Percentiles rank a stretch among this genome's conserved stretches.
Evolutionary conservation across 2,113 vertebrate species (phyloP).

Genomic region (Bos javanicus): DNA sequence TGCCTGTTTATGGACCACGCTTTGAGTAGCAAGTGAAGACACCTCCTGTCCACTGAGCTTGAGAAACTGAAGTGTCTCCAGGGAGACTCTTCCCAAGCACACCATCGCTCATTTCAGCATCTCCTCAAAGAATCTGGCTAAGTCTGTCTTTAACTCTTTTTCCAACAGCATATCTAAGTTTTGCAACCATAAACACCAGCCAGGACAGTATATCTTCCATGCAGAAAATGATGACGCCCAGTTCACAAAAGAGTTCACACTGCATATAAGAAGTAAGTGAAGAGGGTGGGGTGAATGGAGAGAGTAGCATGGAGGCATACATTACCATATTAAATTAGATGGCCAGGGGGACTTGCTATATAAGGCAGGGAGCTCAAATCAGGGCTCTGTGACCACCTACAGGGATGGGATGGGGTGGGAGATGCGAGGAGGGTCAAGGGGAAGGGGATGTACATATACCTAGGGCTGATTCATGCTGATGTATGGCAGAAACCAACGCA

Average conservation of each 20-base stretch:
- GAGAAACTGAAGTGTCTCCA: background rate
- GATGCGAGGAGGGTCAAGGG: background rate
- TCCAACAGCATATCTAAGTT: constrained; percentile 83
- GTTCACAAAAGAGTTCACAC: constrained; percentile 81
- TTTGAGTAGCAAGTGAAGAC: background rate
- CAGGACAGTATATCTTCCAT: constrained; percentile 89
- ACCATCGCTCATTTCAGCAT: background rate
- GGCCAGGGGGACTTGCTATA: background rate
- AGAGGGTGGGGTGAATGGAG: background rate
- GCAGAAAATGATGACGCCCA: constrained; percentile 82
- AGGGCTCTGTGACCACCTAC: background rate
- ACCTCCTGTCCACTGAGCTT: background rate
- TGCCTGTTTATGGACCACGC: background rate
- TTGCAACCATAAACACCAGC: constrained; percentile 80
- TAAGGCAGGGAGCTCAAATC: background rate
- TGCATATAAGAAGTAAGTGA: constrained; percentile 90
- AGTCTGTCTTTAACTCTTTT: constrained; percentile 59
- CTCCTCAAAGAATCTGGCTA: background rate
- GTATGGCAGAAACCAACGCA: background rate
- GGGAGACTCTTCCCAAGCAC: background rate
- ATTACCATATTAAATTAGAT: background rate
- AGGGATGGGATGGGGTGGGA: background rate
- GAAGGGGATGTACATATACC: background rate
- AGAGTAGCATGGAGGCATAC: background rate
- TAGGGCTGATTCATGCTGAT: background rate